Percentiles rank a stretch among this genome's conserved stretches.
Evolutionary conservation across 2,888 invertebrate species (phyloP).

Genomic region (Aromia moschata): DNA sequence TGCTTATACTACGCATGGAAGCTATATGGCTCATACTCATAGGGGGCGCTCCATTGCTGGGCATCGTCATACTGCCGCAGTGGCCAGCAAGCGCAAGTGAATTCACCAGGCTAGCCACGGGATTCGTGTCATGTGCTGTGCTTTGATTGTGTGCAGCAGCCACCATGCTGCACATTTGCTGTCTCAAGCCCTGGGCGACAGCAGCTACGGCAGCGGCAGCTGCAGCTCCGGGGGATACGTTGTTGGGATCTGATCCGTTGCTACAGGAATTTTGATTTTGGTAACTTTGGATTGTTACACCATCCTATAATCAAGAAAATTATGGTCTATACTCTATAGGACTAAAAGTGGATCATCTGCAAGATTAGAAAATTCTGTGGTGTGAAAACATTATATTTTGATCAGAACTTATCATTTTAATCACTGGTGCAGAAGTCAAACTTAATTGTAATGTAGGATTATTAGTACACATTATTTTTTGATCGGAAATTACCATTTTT

Average conservation of each 20-base stretch:
- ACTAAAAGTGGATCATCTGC: no score
- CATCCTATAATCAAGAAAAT: slow-evolving; percentile 67
- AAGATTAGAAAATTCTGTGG: no score
- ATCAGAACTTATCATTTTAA: no score
- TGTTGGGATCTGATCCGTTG: slow-evolving; percentile 68
- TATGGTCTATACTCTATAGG: slow-evolving; percentile 14
- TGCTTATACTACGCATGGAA: slow-evolving; percentile 61
- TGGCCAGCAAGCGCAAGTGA: slow-evolving; percentile 61
- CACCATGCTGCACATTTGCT: slow-evolving; percentile 87
- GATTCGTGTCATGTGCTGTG: slow-evolving; percentile 62
- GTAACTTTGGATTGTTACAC: slow-evolving; percentile 68
- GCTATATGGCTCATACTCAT: slow-evolving; percentile 60
- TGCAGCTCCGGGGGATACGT: slow-evolving; percentile 75
- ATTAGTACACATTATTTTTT: no score
- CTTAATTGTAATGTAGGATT: no score
- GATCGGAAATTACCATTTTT: no score
- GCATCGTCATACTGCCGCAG: slow-evolving; percentile 56
- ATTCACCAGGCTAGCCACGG: slow-evolving; percentile 61
- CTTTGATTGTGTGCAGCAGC: slow-evolving; percentile 72
- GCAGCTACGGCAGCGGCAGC: slow-evolving; percentile 87
- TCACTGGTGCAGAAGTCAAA: no score
- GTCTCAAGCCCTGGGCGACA: slow-evolving; percentile 84
- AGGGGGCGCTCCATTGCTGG: slow-evolving; percentile 59
- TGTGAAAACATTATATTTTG: no score
- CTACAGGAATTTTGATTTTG: slow-evolving; percentile 66